Evolutionary conservation across 2,797 vertebrate species (phyloP).

Genomic region (Pseudotriccus pelzelni): DNA sequence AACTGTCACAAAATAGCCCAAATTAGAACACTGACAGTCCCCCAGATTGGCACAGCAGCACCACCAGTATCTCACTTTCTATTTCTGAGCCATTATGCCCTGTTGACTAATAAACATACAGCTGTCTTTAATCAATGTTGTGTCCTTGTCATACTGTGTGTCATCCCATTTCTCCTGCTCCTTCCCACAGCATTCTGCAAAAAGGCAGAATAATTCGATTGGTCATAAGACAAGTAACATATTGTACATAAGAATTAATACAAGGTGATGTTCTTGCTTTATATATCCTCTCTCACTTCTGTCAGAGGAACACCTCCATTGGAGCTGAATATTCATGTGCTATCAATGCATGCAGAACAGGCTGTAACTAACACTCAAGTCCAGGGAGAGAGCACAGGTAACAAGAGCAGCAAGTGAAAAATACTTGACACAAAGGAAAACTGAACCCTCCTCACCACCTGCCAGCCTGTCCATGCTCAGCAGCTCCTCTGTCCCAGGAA

Average conservation of each 20-base stretch:
- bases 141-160: constrained; percentile 47
- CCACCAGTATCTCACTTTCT: constrained; percentile 28
- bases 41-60: background rate
- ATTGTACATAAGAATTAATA: constrained; percentile 37
- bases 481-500: background rate
- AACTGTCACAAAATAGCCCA: background rate
- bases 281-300: constrained; percentile 24
- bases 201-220: constrained; percentile 40
- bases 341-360: background rate
- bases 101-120: constrained; percentile 71
- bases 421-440: background rate
- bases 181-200: constrained; percentile 33
- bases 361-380: background rate
- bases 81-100: constrained; percentile 47
- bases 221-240: constrained; percentile 51
- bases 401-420: background rate
- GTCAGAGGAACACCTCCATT: constrained; percentile 29
- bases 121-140: constrained; percentile 54
- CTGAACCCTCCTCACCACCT: background rate
- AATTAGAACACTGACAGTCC: background rate
- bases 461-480: background rate
- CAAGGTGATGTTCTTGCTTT: constrained; percentile 26
- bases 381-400: background rate
- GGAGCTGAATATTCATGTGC: constrained; percentile 38
- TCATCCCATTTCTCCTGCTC: constrained; percentile 26